phyloP scores from a whole-genome alignment of 1,140 invertebrate genomes.

The Brachionus sp. region DNA sequence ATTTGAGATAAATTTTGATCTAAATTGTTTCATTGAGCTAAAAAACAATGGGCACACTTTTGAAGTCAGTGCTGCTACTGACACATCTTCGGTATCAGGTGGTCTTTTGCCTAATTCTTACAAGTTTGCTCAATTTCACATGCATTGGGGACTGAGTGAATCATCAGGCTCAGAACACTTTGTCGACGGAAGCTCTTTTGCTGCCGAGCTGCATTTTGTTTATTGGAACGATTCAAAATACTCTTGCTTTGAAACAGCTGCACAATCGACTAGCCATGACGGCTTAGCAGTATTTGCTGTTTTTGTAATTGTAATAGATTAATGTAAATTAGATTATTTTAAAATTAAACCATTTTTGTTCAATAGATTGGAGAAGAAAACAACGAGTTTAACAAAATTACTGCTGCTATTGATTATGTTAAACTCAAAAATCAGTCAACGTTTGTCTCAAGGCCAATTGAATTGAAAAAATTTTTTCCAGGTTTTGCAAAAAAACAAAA shows the following conservation, averaged over 20 bases:
- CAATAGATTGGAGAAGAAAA: not conserved
- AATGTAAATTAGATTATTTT: not conserved
- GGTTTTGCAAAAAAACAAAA: not conserved
- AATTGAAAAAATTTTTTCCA: slow-evolving; percentile 9
- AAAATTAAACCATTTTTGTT: not conserved
- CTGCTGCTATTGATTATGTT: not conserved
- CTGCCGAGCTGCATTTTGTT: slow-evolving; percentile 87
- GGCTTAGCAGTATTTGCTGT: slow-evolving; percentile 85
- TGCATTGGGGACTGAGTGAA: slow-evolving; percentile 59
- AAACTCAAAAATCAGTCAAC: not conserved
- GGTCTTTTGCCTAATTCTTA: slow-evolving; percentile 60
- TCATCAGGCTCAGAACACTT: slow-evolving; percentile 59
- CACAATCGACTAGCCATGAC: slow-evolving; percentile 67
- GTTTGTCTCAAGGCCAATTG: not conserved
- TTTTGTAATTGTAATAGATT: slow-evolving; percentile 70
- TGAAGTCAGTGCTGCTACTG: not conserved
- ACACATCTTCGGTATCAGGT: slow-evolving; percentile 51
- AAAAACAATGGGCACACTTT: slow-evolving; percentile 42
- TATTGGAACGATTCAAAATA: slow-evolving; percentile 88
- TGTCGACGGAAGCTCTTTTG: slow-evolving; percentile 76
- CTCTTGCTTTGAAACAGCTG: slow-evolving; percentile 73
- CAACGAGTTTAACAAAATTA: not conserved
- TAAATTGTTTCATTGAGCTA: slow-evolving; percentile 14
- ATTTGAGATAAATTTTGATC: not conserved
- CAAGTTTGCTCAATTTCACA: slow-evolving; percentile 59